phyloP scores from a whole-genome alignment of 2,888 invertebrate genomes.

The Steinernema hermaphroditum region DNA sequence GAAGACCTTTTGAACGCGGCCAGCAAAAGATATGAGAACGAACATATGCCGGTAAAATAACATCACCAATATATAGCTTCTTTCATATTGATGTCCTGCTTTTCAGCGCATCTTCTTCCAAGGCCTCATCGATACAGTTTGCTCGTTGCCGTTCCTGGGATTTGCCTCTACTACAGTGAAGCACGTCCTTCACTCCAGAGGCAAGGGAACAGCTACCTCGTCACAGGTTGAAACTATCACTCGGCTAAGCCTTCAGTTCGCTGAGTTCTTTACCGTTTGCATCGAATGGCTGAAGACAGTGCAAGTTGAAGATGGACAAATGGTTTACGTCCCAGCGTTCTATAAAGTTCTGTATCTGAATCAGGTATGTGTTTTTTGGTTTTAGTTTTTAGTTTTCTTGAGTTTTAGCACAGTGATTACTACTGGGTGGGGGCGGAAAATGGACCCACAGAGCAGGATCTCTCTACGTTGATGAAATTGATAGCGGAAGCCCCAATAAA shows the following conservation, averaged over 20 bases:
- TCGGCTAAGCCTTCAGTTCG: background rate
- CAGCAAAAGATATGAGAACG: background rate
- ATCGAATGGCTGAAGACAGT: background rate
- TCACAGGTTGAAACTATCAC: background rate
- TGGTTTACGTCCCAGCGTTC: background rate
- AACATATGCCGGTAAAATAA: background rate
- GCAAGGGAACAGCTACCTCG: background rate
- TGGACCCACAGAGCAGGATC: background rate
- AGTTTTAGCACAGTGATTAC: constrained; percentile 2
- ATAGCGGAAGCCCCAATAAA: background rate
- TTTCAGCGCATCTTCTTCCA: background rate
- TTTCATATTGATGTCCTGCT: background rate
- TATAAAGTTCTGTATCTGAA: background rate
- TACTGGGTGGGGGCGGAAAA: background rate
- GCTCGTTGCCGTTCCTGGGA: background rate
- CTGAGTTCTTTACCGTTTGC: background rate
- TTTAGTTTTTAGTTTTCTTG: no score
- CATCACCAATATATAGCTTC: no score
- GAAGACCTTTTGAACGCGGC: background rate
- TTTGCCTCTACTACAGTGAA: no score
- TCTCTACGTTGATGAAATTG: background rate
- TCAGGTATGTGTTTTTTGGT: background rate
- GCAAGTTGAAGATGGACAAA: background rate
- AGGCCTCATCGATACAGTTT: background rate
- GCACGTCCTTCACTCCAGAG: no score